A percentile compares a stretch with the other conserved stretches of the same genome.
These are phyloP conservation scores for Clostera curtula DNA, from an alignment of 2,888 invertebrate genomes.

Conservation along the genomic window DNA sequence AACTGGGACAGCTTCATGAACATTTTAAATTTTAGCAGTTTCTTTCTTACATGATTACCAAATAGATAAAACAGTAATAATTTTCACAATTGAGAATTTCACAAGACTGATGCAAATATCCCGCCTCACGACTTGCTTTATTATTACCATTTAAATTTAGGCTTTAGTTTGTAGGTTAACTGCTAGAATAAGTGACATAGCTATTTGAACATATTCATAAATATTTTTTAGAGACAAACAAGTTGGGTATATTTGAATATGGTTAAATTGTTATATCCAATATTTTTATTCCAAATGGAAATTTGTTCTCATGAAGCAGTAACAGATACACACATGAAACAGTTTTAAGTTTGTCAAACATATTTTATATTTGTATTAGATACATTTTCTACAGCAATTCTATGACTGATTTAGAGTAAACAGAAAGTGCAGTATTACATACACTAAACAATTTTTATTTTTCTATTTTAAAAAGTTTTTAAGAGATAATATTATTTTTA, in stretches of 20 bases:
- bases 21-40: constrained; percentile 36
- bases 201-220: constrained; percentile 46
- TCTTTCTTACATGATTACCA: constrained; percentile 66
- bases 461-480: constrained; percentile 55
- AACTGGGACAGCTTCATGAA: constrained; percentile 21
- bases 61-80: constrained; percentile 67
- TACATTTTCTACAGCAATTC: constrained; percentile 46
- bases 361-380: constrained; percentile 35
- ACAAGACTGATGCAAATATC: constrained; percentile 76
- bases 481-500: constrained; percentile 65
- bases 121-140: constrained; percentile 76
- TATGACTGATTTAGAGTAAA: constrained; percentile 71
- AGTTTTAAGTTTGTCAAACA: constrained; percentile 30
- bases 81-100: constrained; percentile 71
- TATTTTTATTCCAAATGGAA: constrained; percentile 23
- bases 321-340: constrained; percentile 34
- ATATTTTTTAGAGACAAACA: constrained; percentile 11
- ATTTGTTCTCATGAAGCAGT: constrained; percentile 36
- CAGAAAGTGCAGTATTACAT: constrained; percentile 70
- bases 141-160: constrained; percentile 72
- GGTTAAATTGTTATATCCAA: constrained; percentile 42
- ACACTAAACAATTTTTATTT: constrained; percentile 54
- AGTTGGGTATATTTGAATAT: constrained; percentile 32
- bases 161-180: constrained; percentile 58
- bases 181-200: constrained; percentile 44